These are phyloP conservation scores for Amphiprion percula DNA, from an alignment of 2,113 vertebrate genomes.

Conservation along the genomic window DNA sequence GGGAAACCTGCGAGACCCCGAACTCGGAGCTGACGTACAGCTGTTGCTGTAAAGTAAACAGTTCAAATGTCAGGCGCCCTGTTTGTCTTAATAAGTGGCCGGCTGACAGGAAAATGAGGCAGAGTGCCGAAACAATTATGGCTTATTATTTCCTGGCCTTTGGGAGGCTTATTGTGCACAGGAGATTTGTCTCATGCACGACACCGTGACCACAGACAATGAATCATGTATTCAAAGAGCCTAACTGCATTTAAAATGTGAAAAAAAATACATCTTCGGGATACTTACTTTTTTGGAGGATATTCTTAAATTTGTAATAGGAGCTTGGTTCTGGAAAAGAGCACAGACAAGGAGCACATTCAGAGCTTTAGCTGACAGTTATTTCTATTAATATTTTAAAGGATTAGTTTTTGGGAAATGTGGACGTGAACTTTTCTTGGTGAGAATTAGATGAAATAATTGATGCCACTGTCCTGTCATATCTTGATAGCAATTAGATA, in stretches of 20 bases:
- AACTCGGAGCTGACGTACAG: slow-evolving; percentile 95
- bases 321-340: slow-evolving; percentile 88
- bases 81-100: slow-evolving; percentile 73
- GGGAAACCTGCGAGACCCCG: slow-evolving; percentile 93
- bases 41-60: slow-evolving; percentile 92
- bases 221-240: slow-evolving; percentile 38
- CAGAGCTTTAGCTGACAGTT: slow-evolving; percentile 10
- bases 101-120: slow-evolving; percentile 72
- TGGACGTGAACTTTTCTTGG: too few relatives aligned
- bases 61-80: slow-evolving; percentile 72
- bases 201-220: slow-evolving; percentile 14
- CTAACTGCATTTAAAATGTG: neutral
- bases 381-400: neutral
- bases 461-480: too few relatives aligned
- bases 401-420: neutral
- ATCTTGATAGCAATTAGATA: too few relatives aligned
- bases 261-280: neutral
- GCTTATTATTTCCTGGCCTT: slow-evolving; percentile 53
- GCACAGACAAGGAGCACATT: slow-evolving; percentile 25
- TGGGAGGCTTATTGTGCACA: slow-evolving; percentile 29
- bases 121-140: slow-evolving; percentile 41
- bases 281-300: slow-evolving; percentile 96
- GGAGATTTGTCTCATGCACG: slow-evolving; percentile 28
- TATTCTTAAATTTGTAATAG: slow-evolving; percentile 95
- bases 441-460: too few relatives aligned